Evolutionary conservation across 2,888 invertebrate species (phyloP), one percentile per base, ranked within the genome.

Genomic region (Meandrusa payeni): DNA sequence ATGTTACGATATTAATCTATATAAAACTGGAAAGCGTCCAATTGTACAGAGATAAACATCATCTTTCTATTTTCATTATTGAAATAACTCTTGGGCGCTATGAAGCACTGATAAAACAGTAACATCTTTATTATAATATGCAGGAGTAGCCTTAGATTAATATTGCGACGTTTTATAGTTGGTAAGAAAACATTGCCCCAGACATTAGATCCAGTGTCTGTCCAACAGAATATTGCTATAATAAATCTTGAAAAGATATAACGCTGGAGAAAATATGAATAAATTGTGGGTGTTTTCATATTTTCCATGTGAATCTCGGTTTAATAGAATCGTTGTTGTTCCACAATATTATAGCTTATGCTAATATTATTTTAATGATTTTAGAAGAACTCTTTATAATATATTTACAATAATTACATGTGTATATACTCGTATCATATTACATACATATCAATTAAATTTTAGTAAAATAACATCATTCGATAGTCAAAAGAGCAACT

Each of bases 191-290:
- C 64, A 69, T 67, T 64, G 58, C 55, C 59, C 52, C 52, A 54
- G 50, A 63, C 66, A 61, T 63, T 57, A 66, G 65, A 62, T 20
- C 10, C 58, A 57, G 56, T 58, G 42, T 58, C 58, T 55, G 59
- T 59, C 57, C 48, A 52, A 59, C 58, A 56, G 59, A 67, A 76
- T 76, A 78, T 77, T 76, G 64, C 72, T 44, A 64, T 57, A 62
- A 76, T 79, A 79, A 79, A 79, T 79, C 70, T 65, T 64, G 43
- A 38, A 48, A 42, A 42, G 36, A 37, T 42, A 37, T 15, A 19
- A 31, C 36, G 22, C 28, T 7, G 29, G 19, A 37, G 36, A 36
- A 42, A 37, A 42, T 36, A 41, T 41, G 41, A 41, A 42, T 42
- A 42, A 29, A 36, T 36, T 42, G 29, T 37, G 9, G 24, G 15